Conservation (phyloP, 2,888 invertebrate genomes). For the Microplitis manilae region DNA sequence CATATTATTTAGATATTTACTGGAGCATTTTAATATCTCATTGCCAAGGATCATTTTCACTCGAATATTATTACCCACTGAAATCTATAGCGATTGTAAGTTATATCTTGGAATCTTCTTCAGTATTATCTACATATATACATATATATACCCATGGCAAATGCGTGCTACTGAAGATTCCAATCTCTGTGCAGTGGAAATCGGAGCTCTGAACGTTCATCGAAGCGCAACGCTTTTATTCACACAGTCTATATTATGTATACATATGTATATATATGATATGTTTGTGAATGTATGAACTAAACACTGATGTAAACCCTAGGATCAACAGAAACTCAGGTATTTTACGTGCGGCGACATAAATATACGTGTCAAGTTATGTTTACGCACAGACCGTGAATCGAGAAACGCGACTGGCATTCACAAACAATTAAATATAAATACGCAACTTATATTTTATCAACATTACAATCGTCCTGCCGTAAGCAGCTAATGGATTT, state of each 20-base stretch:
- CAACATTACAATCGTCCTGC: slow-evolving; percentile 13
- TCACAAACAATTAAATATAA: slow-evolving; percentile 17
- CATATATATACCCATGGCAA: slow-evolving; percentile 10
- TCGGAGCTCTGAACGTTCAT: slow-evolving; percentile 26
- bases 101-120: neutral
- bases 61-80: neutral
- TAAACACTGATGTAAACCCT: slow-evolving; percentile 1
- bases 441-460: slow-evolving; percentile 12
- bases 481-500: neutral
- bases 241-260: neutral
- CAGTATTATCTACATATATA: neutral
- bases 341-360: slow-evolving; percentile 23
- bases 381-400: slow-evolving; percentile 22
- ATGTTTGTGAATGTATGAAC: neutral
- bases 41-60: slow-evolving; percentile 18
- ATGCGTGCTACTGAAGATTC: slow-evolving; percentile 29
- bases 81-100: neutral
- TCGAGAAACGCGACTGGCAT: slow-evolving; percentile 31
- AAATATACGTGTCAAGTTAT: slow-evolving; percentile 15
- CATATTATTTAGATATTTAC: neutral
- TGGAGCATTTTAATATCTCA: slow-evolving; percentile 4
- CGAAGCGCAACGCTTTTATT: slow-evolving; percentile 31
- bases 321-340: slow-evolving; percentile 8
- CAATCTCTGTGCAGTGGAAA: slow-evolving; percentile 23
- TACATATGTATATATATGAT: neutral